phyloP scores from a whole-genome alignment of 2,113 vertebrate genomes.

The Bombycilla garrulus region DNA sequence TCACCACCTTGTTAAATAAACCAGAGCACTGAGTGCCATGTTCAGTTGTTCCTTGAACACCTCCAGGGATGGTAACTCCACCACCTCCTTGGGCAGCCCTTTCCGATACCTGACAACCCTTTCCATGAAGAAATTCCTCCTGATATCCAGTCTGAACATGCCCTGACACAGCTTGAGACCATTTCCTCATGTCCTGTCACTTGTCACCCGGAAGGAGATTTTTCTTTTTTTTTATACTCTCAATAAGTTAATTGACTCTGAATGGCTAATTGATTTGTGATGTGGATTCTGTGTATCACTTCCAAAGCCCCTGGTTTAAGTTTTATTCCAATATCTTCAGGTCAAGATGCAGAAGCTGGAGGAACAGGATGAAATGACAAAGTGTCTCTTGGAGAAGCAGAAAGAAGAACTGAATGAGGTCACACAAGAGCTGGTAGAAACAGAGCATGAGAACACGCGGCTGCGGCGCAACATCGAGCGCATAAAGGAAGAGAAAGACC shows the following conservation, averaged over 20 bases:
- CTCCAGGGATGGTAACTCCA: background rate
- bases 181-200: background rate
- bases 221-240: background rate
- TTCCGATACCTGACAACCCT: background rate
- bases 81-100: background rate
- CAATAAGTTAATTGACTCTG: background rate
- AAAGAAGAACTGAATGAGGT: constrained; percentile 81
- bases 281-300: background rate
- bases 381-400: constrained; percentile 82
- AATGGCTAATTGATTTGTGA: background rate
- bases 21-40: background rate
- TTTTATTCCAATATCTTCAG: constrained; percentile 58
- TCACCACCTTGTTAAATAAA: background rate
- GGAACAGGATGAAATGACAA: constrained; percentile 78
- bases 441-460: constrained; percentile 80
- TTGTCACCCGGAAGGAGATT: background rate
- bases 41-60: background rate
- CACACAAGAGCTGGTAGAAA: constrained; percentile 84
- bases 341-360: constrained; percentile 80
- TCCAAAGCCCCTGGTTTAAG: background rate
- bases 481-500: constrained; percentile 81
- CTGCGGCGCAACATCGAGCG: constrained; percentile 85
- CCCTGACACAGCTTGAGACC: background rate
- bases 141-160: background rate
- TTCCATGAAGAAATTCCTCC: background rate